A percentile compares a stretch with the other conserved stretches of the same genome.
phyloP scores from a whole-genome alignment of 2,797 vertebrate species.

The Acipenser transmontanus region DNA sequence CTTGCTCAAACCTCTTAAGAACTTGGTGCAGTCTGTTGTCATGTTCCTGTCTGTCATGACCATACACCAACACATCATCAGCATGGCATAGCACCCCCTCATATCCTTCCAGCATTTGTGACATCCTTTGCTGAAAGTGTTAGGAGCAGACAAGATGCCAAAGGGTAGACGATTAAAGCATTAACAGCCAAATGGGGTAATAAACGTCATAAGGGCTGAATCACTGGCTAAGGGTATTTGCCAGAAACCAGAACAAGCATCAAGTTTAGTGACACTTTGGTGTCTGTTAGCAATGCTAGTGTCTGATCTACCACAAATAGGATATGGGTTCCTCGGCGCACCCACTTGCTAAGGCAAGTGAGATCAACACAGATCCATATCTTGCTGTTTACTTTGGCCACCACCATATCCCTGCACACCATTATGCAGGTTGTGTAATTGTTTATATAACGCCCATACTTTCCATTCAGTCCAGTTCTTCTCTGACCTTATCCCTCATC shows the following conservation, averaged over 20 bases:
- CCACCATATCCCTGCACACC: constrained; percentile 12
- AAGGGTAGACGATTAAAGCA: constrained; percentile 7
- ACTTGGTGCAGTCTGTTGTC: neutral
- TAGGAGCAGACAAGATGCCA: constrained; percentile 12
- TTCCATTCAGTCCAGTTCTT: constrained; percentile 16
- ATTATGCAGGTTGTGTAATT: constrained; percentile 6
- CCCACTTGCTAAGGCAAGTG: neutral
- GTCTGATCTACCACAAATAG: neutral
- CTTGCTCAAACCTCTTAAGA: constrained; percentile 3
- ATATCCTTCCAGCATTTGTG: constrained; percentile 12
- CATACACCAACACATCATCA: neutral
- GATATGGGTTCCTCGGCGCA: neutral
- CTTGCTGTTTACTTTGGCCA: constrained; percentile 5
- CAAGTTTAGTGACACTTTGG: neutral
- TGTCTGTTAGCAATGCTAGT: neutral
- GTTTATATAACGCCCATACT: constrained; percentile 11
- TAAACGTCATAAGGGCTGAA: neutral
- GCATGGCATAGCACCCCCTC: constrained; percentile 11
- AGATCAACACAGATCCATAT: neutral
- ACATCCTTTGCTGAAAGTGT: constrained; percentile 17
- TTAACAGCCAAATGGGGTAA: neutral
- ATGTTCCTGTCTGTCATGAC: neutral
- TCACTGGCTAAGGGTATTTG: too few relatives aligned
- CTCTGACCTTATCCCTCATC: constrained; percentile 5
- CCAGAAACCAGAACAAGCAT: too few relatives aligned